A percentile compares a stretch with the other conserved stretches of the same genome.
phyloP scores from a whole-genome alignment of 2,888 invertebrate species.

The Papilio demoleus region DNA sequence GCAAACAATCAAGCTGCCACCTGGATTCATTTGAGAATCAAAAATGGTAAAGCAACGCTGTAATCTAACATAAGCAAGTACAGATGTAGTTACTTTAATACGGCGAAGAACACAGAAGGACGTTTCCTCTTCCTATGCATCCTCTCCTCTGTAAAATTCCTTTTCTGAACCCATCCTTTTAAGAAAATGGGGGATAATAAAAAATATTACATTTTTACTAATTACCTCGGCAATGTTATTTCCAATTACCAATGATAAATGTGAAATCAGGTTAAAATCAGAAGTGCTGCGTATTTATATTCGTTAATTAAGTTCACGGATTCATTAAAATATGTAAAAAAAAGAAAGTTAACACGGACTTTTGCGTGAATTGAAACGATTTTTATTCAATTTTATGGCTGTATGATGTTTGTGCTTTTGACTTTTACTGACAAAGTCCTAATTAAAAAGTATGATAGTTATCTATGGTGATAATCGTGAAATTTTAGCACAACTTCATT shows the following conservation, averaged over 20 bases:
- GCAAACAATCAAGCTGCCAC: too few relatives aligned
- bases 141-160: too few relatives aligned
- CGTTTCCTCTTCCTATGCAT: too few relatives aligned
- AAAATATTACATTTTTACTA: too few relatives aligned
- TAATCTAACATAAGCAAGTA: too few relatives aligned
- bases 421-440: background rate
- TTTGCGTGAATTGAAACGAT: slow-evolving; percentile 23
- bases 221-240: background rate
- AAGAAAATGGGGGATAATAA: too few relatives aligned
- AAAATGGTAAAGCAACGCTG: too few relatives aligned
- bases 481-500: slow-evolving; percentile 13
- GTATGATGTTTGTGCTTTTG: background rate
- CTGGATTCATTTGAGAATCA: too few relatives aligned
- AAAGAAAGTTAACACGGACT: slow-evolving; percentile 19
- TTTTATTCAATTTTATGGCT: background rate
- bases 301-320: slow-evolving; percentile 2
- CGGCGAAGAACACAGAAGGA: too few relatives aligned
- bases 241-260: background rate
- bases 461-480: slow-evolving; percentile 4
- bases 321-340: slow-evolving; percentile 18
- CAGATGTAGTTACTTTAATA: too few relatives aligned
- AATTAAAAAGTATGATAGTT: background rate
- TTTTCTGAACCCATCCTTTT: too few relatives aligned
- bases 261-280: background rate
- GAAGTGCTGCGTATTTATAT: background rate